Evolutionary conservation across 2,888 invertebrate species (phyloP).

Genomic region (Aleiodes leptofemur): DNA sequence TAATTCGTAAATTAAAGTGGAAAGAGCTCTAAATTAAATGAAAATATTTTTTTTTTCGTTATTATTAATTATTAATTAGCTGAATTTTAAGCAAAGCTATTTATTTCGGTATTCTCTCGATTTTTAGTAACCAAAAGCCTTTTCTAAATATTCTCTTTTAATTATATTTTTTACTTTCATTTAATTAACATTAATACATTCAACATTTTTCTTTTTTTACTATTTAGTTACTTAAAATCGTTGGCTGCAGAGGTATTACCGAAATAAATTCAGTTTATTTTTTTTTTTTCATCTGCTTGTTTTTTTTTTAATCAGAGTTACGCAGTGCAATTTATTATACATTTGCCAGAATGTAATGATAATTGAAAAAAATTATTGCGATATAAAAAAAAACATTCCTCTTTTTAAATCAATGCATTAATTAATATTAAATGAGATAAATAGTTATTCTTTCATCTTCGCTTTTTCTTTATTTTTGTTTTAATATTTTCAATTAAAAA

Average conservation of each 20-base stretch:
- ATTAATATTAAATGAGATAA: too few relatives aligned
- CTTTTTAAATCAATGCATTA: too few relatives aligned
- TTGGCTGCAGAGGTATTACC: conserved; percentile 30
- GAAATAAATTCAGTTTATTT: not conserved
- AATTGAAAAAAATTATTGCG: too few relatives aligned
- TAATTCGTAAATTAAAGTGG: not conserved
- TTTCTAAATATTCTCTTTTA: not conserved
- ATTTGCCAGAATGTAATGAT: too few relatives aligned
- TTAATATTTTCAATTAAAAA: too few relatives aligned
- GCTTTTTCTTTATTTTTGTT: too few relatives aligned
- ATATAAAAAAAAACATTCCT: too few relatives aligned
- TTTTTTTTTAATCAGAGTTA: too few relatives aligned
- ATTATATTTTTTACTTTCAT: conserved; percentile 31
- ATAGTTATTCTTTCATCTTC: too few relatives aligned
- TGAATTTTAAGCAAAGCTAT: not conserved
- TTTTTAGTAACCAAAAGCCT: conserved; percentile 27
- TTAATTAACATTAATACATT: conserved; percentile 10
- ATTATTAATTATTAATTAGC: too few relatives aligned
- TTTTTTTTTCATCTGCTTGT: not conserved
- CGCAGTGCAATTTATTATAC: too few relatives aligned
- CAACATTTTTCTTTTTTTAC: not conserved
- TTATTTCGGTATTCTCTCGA: conserved; percentile 1
- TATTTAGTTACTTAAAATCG: conserved; percentile 20
- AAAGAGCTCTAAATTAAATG: not conserved
- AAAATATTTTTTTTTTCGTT: too few relatives aligned